Conservation (phyloP, 1,140 invertebrate species). For the Acromyrmex charruanus region DNA sequence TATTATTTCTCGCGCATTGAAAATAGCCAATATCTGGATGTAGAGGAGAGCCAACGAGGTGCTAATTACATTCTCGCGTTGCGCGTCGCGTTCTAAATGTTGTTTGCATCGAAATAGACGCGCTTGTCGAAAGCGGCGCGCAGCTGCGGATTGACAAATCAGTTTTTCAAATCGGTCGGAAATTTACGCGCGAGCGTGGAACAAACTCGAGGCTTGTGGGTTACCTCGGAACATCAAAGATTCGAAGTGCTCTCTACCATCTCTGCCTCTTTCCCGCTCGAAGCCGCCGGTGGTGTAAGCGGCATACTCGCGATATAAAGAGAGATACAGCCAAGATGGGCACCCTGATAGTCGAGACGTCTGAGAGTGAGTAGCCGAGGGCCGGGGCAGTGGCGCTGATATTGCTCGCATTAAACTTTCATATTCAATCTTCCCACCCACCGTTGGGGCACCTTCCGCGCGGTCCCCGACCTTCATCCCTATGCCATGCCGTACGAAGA, state of each 20-base stretch:
- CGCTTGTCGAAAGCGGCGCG: constrained; percentile 31
- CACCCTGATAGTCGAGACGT: constrained; percentile 76
- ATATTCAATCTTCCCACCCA: constrained; percentile 84
- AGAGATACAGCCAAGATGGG: constrained; percentile 75
- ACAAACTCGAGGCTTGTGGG: constrained; percentile 48
- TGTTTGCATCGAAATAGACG: constrained; percentile 37
- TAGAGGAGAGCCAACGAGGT: constrained; percentile 21
- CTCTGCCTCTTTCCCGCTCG: constrained; percentile 11
- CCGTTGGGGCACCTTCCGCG: constrained; percentile 72
- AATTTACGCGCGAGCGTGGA: constrained; percentile 46
- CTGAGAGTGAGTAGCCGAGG: constrained; percentile 77
- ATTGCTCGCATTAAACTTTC: constrained; percentile 85
- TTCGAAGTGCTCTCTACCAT: constrained; percentile 49
- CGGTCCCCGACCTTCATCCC: constrained; percentile 37
- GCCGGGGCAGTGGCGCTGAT: constrained; percentile 79
- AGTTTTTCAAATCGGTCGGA: constrained; percentile 44
- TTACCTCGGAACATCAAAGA: constrained; percentile 69
- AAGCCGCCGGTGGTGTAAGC: constrained; percentile 42
- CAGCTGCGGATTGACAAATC: constrained; percentile 46
- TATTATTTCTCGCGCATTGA: constrained; percentile 9
- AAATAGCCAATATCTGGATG: constrained; percentile 11
- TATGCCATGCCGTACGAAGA: constrained; percentile 58
- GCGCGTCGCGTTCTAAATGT: constrained; percentile 31
- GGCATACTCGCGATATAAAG: constrained; percentile 68
- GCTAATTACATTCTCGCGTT: constrained; percentile 31